Evolutionary conservation across 2,797 vertebrate species (phyloP), one percentile per base, ranked within the genome.

Genomic region (Phrynocephalus vlangalii): DNA sequence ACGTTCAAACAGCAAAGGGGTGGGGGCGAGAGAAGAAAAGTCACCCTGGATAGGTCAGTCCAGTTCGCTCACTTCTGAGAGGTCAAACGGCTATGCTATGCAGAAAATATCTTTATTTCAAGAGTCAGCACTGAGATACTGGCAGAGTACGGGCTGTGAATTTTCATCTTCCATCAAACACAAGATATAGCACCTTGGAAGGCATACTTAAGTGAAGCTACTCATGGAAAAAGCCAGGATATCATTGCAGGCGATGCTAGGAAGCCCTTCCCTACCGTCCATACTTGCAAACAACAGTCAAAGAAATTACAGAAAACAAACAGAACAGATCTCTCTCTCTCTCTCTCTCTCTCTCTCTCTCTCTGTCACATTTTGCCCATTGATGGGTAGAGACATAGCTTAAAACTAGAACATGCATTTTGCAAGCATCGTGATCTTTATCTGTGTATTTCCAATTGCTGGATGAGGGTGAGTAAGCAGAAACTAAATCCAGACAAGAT

Each of bases 141-240:
- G 87, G 60, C 78, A 68, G 11, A 88, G 63, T 26, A 66, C 56
- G 78, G 85, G 50, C 48, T 76, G 30, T 85, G 48, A 77, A 56
- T 82, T 88, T 87, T 82, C 48, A n/a, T 77, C 79, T 77, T 88
- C 87, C 71, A 82, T 60, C 71, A 70, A 30, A 82, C 28, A 82
- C 5, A 76, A 85, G 79, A 82, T 88, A 88, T 85, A 82, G 83
- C 20, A 76, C 78, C 70, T 70, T n/a, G 30, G 79, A 85, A 52
- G 52, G 66, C 85, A 88, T 82, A 88, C 76, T 85, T 66, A 79
- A 88, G 52, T 77, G 72, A 88, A 90, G 85, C 86, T 70, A 80
- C 33, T 90, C 79, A 82, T 71, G 30, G 50, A 63, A 83, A 87
- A 81, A 81, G 71, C 26, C 26, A 30, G 26, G 79, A 63, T 66